phyloP scores from a whole-genome alignment of 1,140 invertebrate species.

The Copidosoma floridanum region DNA sequence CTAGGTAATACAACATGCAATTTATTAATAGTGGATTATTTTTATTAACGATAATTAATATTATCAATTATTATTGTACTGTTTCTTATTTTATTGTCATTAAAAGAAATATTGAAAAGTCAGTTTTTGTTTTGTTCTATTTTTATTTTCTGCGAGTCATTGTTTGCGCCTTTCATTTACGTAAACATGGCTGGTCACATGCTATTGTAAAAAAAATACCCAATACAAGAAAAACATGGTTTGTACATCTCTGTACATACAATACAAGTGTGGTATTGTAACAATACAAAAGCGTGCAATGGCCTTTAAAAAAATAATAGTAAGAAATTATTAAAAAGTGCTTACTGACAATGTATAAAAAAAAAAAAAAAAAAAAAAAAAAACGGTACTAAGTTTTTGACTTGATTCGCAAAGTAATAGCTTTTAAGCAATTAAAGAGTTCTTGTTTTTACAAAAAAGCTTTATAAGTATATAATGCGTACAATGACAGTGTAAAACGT shows the following conservation, averaged over 20 bases:
- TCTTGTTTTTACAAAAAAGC: conserved; percentile 24
- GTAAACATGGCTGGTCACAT: conserved; percentile 25
- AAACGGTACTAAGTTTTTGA: conserved; percentile 31
- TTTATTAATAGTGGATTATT: conserved; percentile 49
- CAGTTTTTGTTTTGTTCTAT: conserved; percentile 31
- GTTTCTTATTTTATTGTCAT: conserved; percentile 55
- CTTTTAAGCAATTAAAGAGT: conserved; percentile 10
- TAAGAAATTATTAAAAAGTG: no score
- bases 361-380: conserved; percentile 2
- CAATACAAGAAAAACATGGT: no score
- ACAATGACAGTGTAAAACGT: conserved; percentile 27
- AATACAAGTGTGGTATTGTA: conserved; percentile 20
- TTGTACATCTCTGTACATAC: no score
- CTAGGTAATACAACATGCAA: conserved; percentile 32
- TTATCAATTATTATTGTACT: conserved; percentile 51
- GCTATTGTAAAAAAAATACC: conserved; percentile 22
- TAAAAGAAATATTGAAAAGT: conserved; percentile 48
- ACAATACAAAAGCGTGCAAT: no score
- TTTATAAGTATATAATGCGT: conserved; percentile 28
- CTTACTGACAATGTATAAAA: conserved; percentile 15
- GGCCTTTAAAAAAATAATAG: no score
- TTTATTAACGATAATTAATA: conserved; percentile 50
- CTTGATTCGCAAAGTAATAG: conserved; percentile 23
- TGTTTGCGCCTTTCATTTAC: conserved; percentile 14
- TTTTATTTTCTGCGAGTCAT: no score